A percentile compares a stretch with the other conserved stretches of the same genome.
These are phyloP conservation scores for Dendroctonus ponderosae DNA, from an alignment of 1,140 invertebrate species.

Conservation along the genomic window DNA sequence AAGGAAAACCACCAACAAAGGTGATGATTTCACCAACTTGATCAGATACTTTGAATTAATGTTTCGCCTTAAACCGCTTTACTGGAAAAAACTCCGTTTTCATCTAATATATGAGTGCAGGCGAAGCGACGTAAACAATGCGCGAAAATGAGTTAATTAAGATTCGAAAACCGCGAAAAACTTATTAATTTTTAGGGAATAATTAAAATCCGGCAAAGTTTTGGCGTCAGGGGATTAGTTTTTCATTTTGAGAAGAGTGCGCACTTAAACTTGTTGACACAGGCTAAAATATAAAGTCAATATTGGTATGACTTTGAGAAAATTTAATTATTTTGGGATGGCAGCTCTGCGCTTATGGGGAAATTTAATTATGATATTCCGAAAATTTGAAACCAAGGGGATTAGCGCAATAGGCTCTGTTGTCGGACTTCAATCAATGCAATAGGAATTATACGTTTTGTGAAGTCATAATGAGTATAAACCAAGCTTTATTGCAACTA, in stretches of 20 bases:
- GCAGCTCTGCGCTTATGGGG: conserved; percentile 11
- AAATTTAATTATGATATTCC: conserved; percentile 24
- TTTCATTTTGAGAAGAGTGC: conserved; percentile 20
- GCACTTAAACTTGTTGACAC: conserved; percentile 27
- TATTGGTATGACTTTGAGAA: conserved; percentile 27
- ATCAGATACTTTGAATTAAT: too few relatives aligned
- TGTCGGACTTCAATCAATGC: background rate
- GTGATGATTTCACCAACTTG: too few relatives aligned
- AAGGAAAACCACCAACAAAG: background rate
- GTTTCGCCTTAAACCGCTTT: too few relatives aligned
- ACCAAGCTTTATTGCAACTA: too few relatives aligned
- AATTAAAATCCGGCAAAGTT: conserved; percentile 25
- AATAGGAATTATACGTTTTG: too few relatives aligned
- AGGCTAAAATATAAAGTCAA: conserved; percentile 28
- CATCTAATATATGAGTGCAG: background rate
- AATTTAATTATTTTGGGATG: conserved; percentile 30
- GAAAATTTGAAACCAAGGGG: conserved; percentile 13
- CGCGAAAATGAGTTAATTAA: conserved; percentile 14
- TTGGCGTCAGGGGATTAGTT: conserved; percentile 20
- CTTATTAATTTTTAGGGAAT: conserved; percentile 27
- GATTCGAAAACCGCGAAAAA: conserved; percentile 18
- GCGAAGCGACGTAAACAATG: background rate
- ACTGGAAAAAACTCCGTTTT: background rate
- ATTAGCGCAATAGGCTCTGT: background rate
- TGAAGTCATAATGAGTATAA: too few relatives aligned